Conservation (phyloP, 2,113 vertebrate species). For the Jacana jacana region DNA sequence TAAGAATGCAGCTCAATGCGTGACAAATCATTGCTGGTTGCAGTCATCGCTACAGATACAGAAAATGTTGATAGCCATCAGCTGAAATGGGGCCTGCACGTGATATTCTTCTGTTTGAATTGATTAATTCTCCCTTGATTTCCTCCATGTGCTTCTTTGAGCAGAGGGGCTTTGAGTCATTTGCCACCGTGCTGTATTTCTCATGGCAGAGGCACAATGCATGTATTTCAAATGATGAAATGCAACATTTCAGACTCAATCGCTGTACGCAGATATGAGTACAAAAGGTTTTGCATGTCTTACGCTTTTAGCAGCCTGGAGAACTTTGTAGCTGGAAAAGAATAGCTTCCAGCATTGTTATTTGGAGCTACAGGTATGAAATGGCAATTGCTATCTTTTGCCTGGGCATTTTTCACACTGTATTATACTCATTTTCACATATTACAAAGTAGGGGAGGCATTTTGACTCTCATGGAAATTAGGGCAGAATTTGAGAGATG, state of each 20-base stretch:
- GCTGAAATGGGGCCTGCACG: background rate
- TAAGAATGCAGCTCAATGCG: background rate
- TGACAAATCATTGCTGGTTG: background rate
- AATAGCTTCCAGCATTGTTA: background rate
- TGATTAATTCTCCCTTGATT: background rate
- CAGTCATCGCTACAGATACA: background rate
- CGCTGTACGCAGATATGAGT: too few species aligned
- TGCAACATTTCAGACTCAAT: background rate
- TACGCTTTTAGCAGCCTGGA: background rate
- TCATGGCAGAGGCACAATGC: background rate
- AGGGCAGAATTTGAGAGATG: background rate
- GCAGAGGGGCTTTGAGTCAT: background rate
- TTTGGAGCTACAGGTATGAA: background rate
- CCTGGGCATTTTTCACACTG: background rate
- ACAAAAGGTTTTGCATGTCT: fast-evolving
- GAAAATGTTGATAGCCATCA: background rate
- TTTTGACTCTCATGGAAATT: background rate
- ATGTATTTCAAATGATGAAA: background rate
- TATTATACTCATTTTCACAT: background rate
- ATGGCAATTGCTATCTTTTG: background rate
- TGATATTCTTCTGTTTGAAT: background rate
- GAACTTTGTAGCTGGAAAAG: background rate
- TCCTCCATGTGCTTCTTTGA: background rate
- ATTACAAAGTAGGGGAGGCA: background rate
- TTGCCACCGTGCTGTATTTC: background rate